Evolutionary conservation across 2,888 invertebrate genomes (phyloP), one percentile per base, ranked within the genome.

Genomic region (Nycteola revayana): DNA sequence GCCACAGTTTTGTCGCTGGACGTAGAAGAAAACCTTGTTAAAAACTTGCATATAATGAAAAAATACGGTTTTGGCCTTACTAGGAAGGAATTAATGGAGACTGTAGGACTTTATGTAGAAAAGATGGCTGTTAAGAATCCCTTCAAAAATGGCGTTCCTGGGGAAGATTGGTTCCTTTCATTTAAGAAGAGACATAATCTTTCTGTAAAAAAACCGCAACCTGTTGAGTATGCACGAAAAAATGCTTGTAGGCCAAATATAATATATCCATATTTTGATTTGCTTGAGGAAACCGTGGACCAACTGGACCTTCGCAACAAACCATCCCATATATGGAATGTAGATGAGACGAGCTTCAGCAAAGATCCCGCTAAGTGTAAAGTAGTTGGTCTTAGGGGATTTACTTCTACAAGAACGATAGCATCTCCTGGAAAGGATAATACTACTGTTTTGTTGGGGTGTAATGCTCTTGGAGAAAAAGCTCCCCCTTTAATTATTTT

Each of bases 141-240:
- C 3, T 14, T 14, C 14, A 14, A 21, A 18, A 20, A 29, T 18
- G 14, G 14, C 14, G 14, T 14, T 14, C 14, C 14, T 14, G 14
- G 14, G 14, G 14, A 14, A 14, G 14, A 14, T 14, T n/a, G n/a
- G n/a, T n/a, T 14, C 14, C 14, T 28, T 28, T 17, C 28, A 18
- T 28, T 44, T 42, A 55, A 51, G 36, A 61, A 59, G 27, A 34
- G 64, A 9, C 49, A 70, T 31, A 41, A 49, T 28, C 25, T 75
- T n/a, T 61, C 65, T 9, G 31, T 71, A 8, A 75, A 75, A 59
- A 75, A 64, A 37, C 69, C 69, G 3, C 63, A 74, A 58, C 43
- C 50, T 11, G 60, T 71, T 3, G 69, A 73, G 49, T 49, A 54
- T 46, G 44, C 49, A 7, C 28, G 53, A 7, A 53, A 55, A 46